Base-by-base conservation (phyloP, 2,888 invertebrate species). In the Ophion costatus region DNA sequence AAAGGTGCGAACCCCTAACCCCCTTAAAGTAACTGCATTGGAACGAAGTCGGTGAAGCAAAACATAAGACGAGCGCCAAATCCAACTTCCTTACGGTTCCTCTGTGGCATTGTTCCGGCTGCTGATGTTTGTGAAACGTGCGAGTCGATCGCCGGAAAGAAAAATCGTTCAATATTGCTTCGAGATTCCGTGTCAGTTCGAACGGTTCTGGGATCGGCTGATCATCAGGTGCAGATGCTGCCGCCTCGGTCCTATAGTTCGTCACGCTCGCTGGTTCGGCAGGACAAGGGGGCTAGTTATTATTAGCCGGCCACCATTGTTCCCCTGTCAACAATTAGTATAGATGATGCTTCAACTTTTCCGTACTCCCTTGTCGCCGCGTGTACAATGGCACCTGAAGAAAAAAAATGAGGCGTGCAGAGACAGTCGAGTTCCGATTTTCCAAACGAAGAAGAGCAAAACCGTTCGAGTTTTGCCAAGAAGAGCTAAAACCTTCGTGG, bases 261-360 rank as follows among this genome's bases (percentile, higher is more conserved):
- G 77, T 74, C 56, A 82, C 78, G 69, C 78, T 82, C 59, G 64
- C 11, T 69, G 66, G 33, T 59, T 77, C 67, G 63, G 61, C 51
- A 69, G 64, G 78, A 57, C 76, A 70, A 80, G 89, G 90, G 84
- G 90, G 89, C 89, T 88, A 89, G 89, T 92, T 91, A 90, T 91
- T 90, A 91, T 91, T 91, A 90, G 89, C 87, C 86, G 86, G 84
- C 88, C 85, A 84, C 89, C 86, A 91, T 92, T 92, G 92, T 92
- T 89, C 90, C 83, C 88, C 91, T 92, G 92, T 92, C 92, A 91
- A 92, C 92, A 91, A 93, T 92, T 91, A 91, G 90, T 93, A 91
- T 89, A 90, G 90, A 93, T 91, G 92, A 92, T 92, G 89, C 89
- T 89, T 90, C 90, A 89, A 90, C 87, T 88, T 90, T 85, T 84